Conservation (phyloP, 2,113 vertebrate genomes). For the Lamprotornis superbus region DNA sequence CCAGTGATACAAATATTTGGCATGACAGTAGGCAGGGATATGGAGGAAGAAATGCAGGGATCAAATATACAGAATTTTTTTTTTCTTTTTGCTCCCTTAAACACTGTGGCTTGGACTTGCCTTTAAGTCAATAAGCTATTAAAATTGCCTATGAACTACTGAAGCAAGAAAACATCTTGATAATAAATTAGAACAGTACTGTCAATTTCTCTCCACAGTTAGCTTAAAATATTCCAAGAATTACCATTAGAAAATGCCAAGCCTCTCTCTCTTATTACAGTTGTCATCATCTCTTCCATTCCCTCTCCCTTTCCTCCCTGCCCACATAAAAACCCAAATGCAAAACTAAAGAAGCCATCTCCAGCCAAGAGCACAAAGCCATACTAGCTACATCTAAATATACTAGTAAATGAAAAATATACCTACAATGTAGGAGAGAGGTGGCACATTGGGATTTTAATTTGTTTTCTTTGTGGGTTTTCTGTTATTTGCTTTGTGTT, state of each 20-base stretch:
- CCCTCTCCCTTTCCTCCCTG: not conserved
- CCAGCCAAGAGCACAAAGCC: not conserved
- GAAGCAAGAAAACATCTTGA: not conserved
- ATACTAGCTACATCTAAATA: not conserved
- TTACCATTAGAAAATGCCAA: not conserved
- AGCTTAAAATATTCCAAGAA: not conserved
- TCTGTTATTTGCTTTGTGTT: not conserved
- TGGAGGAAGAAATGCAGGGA: not conserved
- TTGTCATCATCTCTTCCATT: not conserved
- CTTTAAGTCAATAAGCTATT: not conserved
- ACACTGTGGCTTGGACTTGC: too few species aligned
- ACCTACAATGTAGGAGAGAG: fast-evolving
- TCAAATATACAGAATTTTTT: not conserved
- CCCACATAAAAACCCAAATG: not conserved
- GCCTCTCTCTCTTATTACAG: not conserved
- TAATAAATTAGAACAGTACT: not conserved
- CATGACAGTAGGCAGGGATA: fast-evolving
- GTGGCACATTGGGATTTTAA: fast-evolving
- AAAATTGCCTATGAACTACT: not conserved
- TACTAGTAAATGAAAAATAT: not conserved
- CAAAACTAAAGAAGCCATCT: not conserved
- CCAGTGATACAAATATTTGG: not conserved
- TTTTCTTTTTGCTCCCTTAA: not conserved
- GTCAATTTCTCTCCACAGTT: not conserved
- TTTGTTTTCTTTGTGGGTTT: not conserved